Percentiles rank a stretch among this genome's conserved stretches.
phyloP scores from a whole-genome alignment of 1,140 invertebrate species.

The Neodiprion pinetum region DNA sequence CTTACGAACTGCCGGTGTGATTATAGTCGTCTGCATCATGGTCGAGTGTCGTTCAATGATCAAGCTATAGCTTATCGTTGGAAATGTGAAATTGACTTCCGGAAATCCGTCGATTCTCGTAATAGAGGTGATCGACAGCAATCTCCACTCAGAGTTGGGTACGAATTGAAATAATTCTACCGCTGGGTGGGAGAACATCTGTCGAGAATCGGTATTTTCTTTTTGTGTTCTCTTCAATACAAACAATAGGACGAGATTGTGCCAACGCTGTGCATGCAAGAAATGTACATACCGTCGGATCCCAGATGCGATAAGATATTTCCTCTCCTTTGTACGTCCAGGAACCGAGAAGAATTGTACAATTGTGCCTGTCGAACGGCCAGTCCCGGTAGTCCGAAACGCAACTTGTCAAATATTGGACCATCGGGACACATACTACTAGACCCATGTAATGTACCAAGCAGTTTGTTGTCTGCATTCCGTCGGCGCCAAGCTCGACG shows the following conservation, averaged over 20 bases:
- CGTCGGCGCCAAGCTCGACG: constrained; percentile 35
- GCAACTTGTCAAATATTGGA: constrained; percentile 46
- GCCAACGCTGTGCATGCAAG: no score
- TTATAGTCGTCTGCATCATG: constrained; percentile 45
- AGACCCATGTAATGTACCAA: constrained; percentile 36
- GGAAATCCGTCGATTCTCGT: constrained; percentile 29
- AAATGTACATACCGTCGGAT: constrained; percentile 27
- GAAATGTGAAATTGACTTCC: constrained; percentile 59
- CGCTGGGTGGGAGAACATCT: not conserved
- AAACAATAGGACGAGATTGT: no score
- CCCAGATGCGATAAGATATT: constrained; percentile 58
- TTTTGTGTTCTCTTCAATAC: no score
- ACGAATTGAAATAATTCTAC: constrained; percentile 33
- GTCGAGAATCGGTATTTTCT: not conserved
- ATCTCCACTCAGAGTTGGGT: constrained; percentile 49
- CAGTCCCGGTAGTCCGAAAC: constrained; percentile 48
- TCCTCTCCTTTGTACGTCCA: constrained; percentile 70
- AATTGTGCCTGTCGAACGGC: constrained; percentile 57
- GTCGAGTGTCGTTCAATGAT: constrained; percentile 54
- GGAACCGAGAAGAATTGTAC: constrained; percentile 48
- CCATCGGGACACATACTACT: constrained; percentile 41
- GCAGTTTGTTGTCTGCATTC: constrained; percentile 44
- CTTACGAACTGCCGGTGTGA: constrained; percentile 62
- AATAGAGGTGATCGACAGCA: constrained; percentile 41
- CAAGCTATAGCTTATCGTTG: constrained; percentile 55